Evolutionary conservation across 2,888 invertebrate genomes (phyloP).

Genomic region (Conchocele bisecta): DNA sequence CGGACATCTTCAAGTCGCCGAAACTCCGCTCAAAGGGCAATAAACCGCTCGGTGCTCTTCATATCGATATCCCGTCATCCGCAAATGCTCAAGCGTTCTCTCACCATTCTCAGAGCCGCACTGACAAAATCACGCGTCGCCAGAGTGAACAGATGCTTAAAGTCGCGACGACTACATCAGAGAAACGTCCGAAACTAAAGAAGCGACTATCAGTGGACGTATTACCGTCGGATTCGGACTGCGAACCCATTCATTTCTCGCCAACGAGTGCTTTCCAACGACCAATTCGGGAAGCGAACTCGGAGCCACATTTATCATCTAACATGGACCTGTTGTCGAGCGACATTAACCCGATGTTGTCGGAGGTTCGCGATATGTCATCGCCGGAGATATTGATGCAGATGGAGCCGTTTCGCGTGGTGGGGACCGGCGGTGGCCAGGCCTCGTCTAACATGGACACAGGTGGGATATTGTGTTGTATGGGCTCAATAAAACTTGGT

Average conservation of each 20-base stretch:
- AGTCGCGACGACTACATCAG: constrained; percentile 21
- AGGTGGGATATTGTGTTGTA: constrained; percentile 52
- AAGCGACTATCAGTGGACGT: constrained; percentile 77
- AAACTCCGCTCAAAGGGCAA: constrained; percentile 5
- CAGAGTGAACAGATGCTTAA: constrained; percentile 53
- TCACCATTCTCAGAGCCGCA: constrained; percentile 1
- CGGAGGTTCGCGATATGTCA: constrained; percentile 51
- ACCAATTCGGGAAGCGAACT: constrained; percentile 72
- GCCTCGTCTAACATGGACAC: constrained; percentile 75
- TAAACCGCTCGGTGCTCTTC: constrained; percentile 34
- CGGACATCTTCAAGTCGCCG: constrained; percentile 47
- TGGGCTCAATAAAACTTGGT: no score
- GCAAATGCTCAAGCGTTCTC: background rate
- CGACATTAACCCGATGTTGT: constrained; percentile 68
- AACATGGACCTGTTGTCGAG: constrained; percentile 62
- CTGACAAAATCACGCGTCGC: constrained; percentile 29
- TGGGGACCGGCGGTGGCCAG: background rate
- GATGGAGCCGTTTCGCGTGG: constrained; percentile 43
- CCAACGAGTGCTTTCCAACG: constrained; percentile 54
- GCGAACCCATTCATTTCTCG: constrained; percentile 56
- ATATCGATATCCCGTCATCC: constrained; percentile 52
- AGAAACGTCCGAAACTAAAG: constrained; percentile 62
- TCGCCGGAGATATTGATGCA: constrained; percentile 75
- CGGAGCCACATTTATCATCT: constrained; percentile 75
- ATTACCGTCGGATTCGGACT: constrained; percentile 60